These are phyloP conservation scores for Patella vulgata DNA, from an alignment of 1,140 invertebrate genomes.

Conservation along the genomic window DNA sequence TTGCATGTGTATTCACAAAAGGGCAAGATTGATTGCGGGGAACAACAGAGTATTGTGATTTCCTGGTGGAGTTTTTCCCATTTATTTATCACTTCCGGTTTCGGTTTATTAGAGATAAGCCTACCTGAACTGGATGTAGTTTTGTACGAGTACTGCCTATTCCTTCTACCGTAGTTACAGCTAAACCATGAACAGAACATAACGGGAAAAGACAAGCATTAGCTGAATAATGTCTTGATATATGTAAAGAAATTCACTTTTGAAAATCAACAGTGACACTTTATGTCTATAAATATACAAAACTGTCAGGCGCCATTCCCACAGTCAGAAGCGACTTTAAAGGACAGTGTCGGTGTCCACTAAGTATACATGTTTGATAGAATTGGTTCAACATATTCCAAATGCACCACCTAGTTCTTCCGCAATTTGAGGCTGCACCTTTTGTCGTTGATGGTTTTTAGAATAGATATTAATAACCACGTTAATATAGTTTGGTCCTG, in stretches of 20 bases:
- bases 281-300: neutral
- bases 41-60: neutral
- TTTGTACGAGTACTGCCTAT: conserved; percentile 74
- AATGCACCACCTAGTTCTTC: too few relatives aligned
- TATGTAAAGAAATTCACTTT: conserved; percentile 7
- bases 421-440: neutral
- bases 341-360: neutral
- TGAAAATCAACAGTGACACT: neutral
- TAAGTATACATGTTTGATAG: neutral
- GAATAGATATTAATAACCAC: too few relatives aligned
- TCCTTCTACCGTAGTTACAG: conserved; percentile 83
- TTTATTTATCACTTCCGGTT: neutral
- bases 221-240: conserved; percentile 81
- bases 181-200: conserved; percentile 78
- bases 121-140: conserved; percentile 56
- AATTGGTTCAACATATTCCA: too few relatives aligned
- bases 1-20: too few relatives aligned
- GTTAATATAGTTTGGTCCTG: too few relatives aligned
- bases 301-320: neutral
- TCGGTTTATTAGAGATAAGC: too few relatives aligned
- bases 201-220: conserved; percentile 79
- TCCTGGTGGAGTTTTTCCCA: neutral
- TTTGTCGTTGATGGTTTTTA: too few relatives aligned
- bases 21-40: too few relatives aligned
- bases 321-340: neutral